Evolutionary conservation across 2,113 vertebrate species (phyloP).

Genomic region (Prietella phreatophila): DNA sequence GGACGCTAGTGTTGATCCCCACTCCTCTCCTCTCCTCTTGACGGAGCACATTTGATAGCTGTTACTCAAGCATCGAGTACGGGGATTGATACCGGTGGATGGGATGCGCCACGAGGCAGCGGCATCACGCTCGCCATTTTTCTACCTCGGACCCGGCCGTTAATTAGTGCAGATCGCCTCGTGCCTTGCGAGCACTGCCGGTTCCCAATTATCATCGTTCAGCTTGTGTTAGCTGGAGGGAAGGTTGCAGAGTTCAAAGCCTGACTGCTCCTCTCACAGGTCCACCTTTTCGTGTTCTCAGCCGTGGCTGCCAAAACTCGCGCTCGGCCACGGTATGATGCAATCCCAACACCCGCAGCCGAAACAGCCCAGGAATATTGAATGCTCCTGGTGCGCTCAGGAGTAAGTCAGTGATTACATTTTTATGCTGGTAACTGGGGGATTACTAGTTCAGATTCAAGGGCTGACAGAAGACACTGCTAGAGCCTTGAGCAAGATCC

Average conservation of each 20-base stretch:
- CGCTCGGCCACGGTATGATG: not conserved
- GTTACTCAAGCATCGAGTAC: not conserved
- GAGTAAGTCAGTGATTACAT: not conserved
- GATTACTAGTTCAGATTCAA: not conserved
- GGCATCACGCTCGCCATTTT: conserved; percentile 51
- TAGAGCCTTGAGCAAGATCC: not conserved
- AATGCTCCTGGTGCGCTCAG: not conserved
- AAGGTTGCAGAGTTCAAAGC: conserved; percentile 57
- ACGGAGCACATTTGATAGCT: conserved; percentile 4
- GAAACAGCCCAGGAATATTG: not conserved
- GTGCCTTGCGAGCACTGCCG: conserved; percentile 64
- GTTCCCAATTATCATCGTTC: conserved; percentile 70
- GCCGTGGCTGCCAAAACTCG: not conserved
- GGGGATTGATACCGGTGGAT: not conserved
- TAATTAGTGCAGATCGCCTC: conserved; percentile 66
- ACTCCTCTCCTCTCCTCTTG: not conserved
- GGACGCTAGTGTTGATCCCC: not conserved
- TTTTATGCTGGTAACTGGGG: not conserved
- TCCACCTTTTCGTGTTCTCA: not conserved
- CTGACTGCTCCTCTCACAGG: not conserved
- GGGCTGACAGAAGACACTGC: not conserved
- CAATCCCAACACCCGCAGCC: not conserved
- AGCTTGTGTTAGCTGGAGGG: conserved; percentile 56
- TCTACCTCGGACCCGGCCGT: conserved; percentile 47
- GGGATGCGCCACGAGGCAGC: conserved; percentile 10